Base-by-base conservation (phyloP, 2,888 invertebrate genomes). In the Tinea pellionella region DNA sequence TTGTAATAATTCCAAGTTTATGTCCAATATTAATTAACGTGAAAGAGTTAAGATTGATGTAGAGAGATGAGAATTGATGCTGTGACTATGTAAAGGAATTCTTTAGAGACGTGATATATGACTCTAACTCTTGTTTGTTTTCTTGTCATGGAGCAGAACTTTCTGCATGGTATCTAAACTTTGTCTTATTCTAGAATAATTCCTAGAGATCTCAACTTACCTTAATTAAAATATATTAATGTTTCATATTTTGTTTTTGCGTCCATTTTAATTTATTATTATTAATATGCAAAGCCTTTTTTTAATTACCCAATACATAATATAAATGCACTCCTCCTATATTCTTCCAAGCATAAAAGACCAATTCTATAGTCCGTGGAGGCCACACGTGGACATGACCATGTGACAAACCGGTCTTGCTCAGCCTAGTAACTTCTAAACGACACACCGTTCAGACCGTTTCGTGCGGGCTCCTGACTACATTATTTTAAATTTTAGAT, bases 381-480 rank as follows among this genome's bases (percentile, higher is more conserved):
- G 80, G 83, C 77, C 80, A 82, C 87, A 87, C 87, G 87, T 87
- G 86, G 83, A 72, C 65, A 64, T 64, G 65, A 64, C 82, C 87
- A 87, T 87, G 85, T 86, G 86, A 82, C 74, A 79, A 86, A 87
- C 87, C 86, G 86, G 87, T 87, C 75, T 66, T 64, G 68, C 67
- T 65, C 74, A 71, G 82, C 87, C 86, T 80, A 87, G 78, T 87
- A 87, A 87, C 87, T 87, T 87, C 86, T 74, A 86, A 85, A 83
- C 78, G 81, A 79, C 81, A 47, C 24, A 42, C 24, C 41, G n/a
- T n/a, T 11, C 42, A 8, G 59, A 2, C 19, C 12, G 19, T 18
- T n/a, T 24, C 15, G 30, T 42, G 18, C 59, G 42, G 3, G 55
- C 19, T 18, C 24, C 29, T 55, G 29, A 13, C 55, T 55, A 12